Evolutionary conservation across 2,888 invertebrate genomes (phyloP).

Genomic region (Synergus itoensis): DNA sequence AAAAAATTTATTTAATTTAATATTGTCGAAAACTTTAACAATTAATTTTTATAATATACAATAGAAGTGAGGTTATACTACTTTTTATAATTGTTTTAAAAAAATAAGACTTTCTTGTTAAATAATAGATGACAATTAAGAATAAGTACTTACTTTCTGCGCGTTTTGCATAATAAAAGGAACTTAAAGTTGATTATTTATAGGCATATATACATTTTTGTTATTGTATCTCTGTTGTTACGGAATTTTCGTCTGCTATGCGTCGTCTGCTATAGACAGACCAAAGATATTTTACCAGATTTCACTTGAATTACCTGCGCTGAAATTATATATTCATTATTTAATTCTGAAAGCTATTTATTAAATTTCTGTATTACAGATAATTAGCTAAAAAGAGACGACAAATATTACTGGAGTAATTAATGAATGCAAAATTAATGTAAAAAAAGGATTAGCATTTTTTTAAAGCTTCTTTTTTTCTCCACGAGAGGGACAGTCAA

Average conservation of each 20-base stretch:
- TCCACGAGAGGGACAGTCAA: background rate
- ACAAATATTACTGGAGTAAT: background rate
- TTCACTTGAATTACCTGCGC: background rate
- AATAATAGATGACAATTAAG: background rate
- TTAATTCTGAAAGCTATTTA: background rate
- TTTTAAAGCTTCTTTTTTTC: background rate
- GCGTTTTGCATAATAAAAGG: background rate
- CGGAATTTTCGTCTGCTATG: background rate
- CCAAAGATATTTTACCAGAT: too few species aligned
- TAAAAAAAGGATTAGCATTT: background rate
- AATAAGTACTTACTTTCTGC: background rate
- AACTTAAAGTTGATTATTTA: background rate
- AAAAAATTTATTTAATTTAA: background rate
- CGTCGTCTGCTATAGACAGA: background rate
- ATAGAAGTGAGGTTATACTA: background rate
- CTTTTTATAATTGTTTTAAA: background rate
- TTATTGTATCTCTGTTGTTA: too few species aligned
- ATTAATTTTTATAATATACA: too few species aligned
- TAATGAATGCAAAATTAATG: background rate
- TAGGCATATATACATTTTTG: background rate
- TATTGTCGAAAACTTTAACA: background rate
- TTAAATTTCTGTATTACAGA: background rate
- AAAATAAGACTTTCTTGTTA: background rate
- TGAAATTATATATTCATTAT: background rate
- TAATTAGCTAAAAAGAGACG: background rate